A percentile compares a stretch with the other conserved stretches of the same genome.
These are phyloP conservation scores for Capitulum mitella DNA, from an alignment of 2,888 invertebrate genomes.

Conservation along the genomic window DNA sequence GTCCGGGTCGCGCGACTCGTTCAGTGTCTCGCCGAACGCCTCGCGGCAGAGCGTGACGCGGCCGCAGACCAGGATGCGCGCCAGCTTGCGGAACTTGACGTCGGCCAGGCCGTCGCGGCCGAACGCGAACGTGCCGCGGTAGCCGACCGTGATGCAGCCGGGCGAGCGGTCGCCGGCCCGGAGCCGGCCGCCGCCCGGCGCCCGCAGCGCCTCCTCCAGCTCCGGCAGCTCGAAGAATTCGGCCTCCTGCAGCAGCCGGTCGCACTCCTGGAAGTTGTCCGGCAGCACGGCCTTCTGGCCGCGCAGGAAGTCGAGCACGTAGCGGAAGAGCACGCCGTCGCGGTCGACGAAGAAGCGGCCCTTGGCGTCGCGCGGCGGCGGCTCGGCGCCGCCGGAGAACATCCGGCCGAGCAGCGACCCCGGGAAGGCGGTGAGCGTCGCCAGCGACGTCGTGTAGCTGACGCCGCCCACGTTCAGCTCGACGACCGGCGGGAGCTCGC, in stretches of 20 bases:
- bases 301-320: conserved; percentile 90
- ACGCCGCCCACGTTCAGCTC: conserved; percentile 97
- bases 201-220: conserved; percentile 50
- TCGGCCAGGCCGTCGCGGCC: conserved; percentile 97
- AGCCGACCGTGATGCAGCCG: conserved; percentile 88
- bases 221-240: conserved; percentile 60
- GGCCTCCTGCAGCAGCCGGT: conserved; percentile 50
- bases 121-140: conserved; percentile 97
- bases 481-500: conserved; percentile 51
- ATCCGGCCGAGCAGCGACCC: conserved; percentile 69
- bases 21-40: conserved; percentile 88
- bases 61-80: conserved; percentile 90
- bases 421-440: conserved; percentile 70
- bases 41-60: conserved; percentile 89
- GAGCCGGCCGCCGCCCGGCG: conserved; percentile 30
- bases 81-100: conserved; percentile 95
- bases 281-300: conserved; percentile 84
- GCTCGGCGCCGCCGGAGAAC: conserved; percentile 51
- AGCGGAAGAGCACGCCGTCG: conserved; percentile 94
- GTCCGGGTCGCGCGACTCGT: conserved; percentile 96
- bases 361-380: conserved; percentile 42
- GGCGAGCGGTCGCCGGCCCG: conserved; percentile 45
- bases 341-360: conserved; percentile 75
- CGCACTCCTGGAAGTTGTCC: conserved; percentile 74
- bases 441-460: conserved; percentile 79